Conservation (phyloP, 2,888 invertebrate genomes). For the Lepidocyrtoides sp. region DNA sequence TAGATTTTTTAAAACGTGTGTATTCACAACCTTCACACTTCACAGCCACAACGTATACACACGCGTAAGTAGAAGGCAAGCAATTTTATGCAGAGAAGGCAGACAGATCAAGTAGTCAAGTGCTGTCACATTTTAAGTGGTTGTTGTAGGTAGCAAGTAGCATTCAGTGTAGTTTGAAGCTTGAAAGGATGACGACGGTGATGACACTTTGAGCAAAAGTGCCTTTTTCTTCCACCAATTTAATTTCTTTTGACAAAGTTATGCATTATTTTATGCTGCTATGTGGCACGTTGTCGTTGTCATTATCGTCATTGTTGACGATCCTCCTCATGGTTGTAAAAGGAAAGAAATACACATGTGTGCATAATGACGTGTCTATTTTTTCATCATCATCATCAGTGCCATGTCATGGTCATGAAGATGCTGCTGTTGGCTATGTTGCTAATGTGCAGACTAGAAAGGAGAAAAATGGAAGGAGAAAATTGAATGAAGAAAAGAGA, state of each 20-base stretch:
- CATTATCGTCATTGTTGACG: neutral
- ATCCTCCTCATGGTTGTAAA: neutral
- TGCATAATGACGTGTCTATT: neutral
- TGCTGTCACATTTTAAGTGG: conserved; percentile 4
- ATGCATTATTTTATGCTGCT: neutral
- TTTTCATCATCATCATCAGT: conserved; percentile 2
- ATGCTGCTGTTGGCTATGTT: too few relatives aligned
- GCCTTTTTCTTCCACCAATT: conserved; percentile 22
- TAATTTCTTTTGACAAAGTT: conserved; percentile 43
- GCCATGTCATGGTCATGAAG: too few relatives aligned
- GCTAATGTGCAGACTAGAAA: neutral
- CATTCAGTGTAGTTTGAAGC: too few relatives aligned
- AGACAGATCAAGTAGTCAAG: conserved; percentile 4
- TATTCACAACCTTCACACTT: too few relatives aligned
- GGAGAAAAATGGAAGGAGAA: neutral
- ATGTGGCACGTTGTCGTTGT: neutral
- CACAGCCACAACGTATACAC: too few relatives aligned
- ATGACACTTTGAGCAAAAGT: conserved; percentile 24
- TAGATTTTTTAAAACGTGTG: too few relatives aligned
- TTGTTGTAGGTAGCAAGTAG: too few relatives aligned
- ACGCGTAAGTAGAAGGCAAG: too few relatives aligned
- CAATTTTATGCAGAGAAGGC: too few relatives aligned
- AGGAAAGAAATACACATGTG: conserved; percentile 4
- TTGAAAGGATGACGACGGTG: neutral
- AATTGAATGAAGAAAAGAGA: neutral